Base-by-base conservation (phyloP, 2,113 vertebrate genomes). In the Acrocephalus arundinaceus region DNA sequence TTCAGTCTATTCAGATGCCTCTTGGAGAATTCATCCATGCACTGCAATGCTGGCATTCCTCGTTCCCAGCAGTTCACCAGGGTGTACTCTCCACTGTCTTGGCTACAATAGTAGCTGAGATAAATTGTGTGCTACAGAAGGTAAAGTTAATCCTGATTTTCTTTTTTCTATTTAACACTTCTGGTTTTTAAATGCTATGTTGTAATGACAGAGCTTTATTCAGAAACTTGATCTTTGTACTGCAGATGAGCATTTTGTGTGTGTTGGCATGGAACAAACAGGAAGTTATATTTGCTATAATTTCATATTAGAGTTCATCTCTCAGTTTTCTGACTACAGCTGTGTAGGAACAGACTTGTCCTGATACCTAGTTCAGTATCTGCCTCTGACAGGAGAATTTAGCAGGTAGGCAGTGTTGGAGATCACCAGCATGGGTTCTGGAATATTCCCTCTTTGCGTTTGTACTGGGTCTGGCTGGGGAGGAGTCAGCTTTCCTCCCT, bases 51-150 rank as follows among this genome's bases (percentile, higher is more conserved):
- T 98, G 98, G 97, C 93, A 97, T 15, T 70, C 70, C 5, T 94
- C 79, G 0, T 97, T 84, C 68, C 91, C 97, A 5, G 94, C 95
- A 10, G 85, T 98, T 78, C 97, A 98, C 81, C 96, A 85, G 3
- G 98, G 98, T 8, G 83, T 99, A 31, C 97, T 99, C 67, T 99
- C 99, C 10, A 99, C 98, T 16, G 87, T 99, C 41, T 97, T 98
- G 18, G 99, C 99, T 3, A 97, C 98, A 14, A 93, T 98, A 54
- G 71, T 99, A 33, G 98, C 99, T 41, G 99, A 99, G 90, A 98
- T 98, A 54, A 98, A 92, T 68, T 95, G 97, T 76, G 46, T 70
- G 20, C 97, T 99, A 4, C 98, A 97, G 59, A 99, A 99, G 98
- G 99, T 99, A 97, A 97, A 72, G 43, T 82, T 68, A 61, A 79